These are phyloP conservation scores for Teinopalpus imperialis DNA, from an alignment of 2,888 invertebrate genomes.

Conservation along the genomic window DNA sequence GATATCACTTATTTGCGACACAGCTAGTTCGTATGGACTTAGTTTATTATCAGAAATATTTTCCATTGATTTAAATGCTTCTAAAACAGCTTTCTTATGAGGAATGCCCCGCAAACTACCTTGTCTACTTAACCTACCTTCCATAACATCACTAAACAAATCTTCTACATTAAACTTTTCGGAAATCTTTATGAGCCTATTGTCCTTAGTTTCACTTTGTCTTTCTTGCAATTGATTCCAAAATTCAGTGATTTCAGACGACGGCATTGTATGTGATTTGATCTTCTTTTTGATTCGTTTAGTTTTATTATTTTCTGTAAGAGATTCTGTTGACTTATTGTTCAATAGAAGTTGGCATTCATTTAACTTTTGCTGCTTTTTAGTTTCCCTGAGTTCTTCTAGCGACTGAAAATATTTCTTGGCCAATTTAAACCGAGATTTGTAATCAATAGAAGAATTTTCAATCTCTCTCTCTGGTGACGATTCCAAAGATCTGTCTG, in stretches of 20 bases:
- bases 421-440: slow-evolving; percentile 71
- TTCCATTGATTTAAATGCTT: slow-evolving; percentile 77
- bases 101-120: slow-evolving; percentile 79
- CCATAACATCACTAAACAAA: slow-evolving; percentile 72
- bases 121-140: slow-evolving; percentile 68
- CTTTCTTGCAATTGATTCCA: slow-evolving; percentile 62
- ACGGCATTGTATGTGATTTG: slow-evolving; percentile 68
- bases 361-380: slow-evolving; percentile 56
- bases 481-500: slow-evolving; percentile 47
- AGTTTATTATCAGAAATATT: slow-evolving; percentile 58
- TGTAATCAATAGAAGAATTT: slow-evolving; percentile 57
- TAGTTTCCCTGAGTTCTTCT: slow-evolving; percentile 62
- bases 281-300: slow-evolving; percentile 55
- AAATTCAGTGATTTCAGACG: slow-evolving; percentile 67
- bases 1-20: slow-evolving; percentile 59
- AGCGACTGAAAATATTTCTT: slow-evolving; percentile 75
- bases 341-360: slow-evolving; percentile 64
- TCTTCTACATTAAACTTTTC: slow-evolving; percentile 79
- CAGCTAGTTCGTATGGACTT: slow-evolving; percentile 66
- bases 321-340: slow-evolving; percentile 64
- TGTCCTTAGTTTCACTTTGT: slow-evolving; percentile 37
- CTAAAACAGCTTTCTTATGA: slow-evolving; percentile 77
- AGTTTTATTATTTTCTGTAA: slow-evolving; percentile 43
- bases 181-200: slow-evolving; percentile 70
- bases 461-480: slow-evolving; percentile 48